phyloP scores from a whole-genome alignment of 2,797 vertebrate species.

The Darevskia mixta region DNA sequence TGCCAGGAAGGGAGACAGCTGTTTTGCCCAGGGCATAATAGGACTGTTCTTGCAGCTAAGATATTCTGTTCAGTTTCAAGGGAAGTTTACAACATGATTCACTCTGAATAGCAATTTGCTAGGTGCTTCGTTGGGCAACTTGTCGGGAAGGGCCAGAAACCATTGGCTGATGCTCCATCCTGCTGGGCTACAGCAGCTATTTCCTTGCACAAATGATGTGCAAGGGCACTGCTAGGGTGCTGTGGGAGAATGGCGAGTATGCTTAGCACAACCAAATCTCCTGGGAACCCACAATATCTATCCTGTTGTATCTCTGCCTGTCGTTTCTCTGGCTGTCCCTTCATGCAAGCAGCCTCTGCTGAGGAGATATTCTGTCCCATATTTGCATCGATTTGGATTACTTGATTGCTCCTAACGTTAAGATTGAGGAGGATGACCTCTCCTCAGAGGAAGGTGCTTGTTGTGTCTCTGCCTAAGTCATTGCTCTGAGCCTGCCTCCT shows the following conservation, averaged over 20 bases:
- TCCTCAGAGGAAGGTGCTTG: not conserved
- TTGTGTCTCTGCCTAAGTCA: not conserved
- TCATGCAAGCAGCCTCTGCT: not conserved
- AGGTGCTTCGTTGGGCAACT: not conserved
- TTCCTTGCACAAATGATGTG: not conserved
- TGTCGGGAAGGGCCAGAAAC: not conserved
- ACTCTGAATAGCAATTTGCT: not conserved
- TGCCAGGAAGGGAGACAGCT: not conserved
- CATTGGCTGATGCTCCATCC: not conserved
- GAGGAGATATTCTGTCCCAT: not conserved
- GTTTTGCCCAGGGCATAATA: conserved; percentile 14
- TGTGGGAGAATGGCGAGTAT: not conserved
- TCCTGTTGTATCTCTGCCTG: not conserved
- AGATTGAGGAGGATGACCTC: too few species aligned
- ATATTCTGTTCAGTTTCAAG: not conserved
- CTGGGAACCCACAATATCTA: not conserved
- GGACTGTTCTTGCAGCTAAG: not conserved
- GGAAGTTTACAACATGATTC: not conserved
- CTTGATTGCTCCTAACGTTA: not conserved
- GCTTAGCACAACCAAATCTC: not conserved
- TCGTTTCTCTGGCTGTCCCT: not conserved
- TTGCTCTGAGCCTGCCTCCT: not conserved
- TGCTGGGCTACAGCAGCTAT: not conserved
- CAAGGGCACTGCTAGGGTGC: too few species aligned
- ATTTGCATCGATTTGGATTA: not conserved